Percentiles rank a stretch among this genome's conserved stretches.
phyloP scores from a whole-genome alignment of 2,797 vertebrate genomes.

The Sebastes trivittatus region DNA sequence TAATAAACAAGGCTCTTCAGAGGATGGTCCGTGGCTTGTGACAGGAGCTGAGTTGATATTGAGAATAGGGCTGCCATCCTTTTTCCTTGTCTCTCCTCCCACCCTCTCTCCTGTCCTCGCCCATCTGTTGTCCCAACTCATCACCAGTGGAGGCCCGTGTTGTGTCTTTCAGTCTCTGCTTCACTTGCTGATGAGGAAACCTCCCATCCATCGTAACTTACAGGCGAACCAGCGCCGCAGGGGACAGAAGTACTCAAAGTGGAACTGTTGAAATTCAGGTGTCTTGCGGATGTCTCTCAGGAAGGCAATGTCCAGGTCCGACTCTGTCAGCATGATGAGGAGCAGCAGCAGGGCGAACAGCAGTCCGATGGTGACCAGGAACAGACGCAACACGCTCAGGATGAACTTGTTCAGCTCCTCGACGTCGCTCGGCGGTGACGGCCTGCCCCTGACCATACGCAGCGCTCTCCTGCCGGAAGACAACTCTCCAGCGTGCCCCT shows the following conservation, averaged over 20 bases:
- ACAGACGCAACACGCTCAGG: conserved; percentile 92
- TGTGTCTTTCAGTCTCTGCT: conserved; percentile 13
- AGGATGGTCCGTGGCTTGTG: conserved; percentile 56
- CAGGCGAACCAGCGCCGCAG: conserved; percentile 97
- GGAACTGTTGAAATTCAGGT: conserved; percentile 98
- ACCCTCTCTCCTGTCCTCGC: neutral
- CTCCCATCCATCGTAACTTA: conserved; percentile 91
- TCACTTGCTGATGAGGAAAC: conserved; percentile 87
- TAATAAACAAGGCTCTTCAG: conserved; percentile 44
- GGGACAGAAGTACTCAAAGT: conserved; percentile 98
- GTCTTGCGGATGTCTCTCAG: conserved; percentile 97
- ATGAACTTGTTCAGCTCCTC: conserved; percentile 95
- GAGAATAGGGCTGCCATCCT: conserved; percentile 54
- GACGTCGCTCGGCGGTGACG: conserved; percentile 84
- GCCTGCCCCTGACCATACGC: conserved; percentile 86
- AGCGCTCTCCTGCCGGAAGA: conserved; percentile 80
- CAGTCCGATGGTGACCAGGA: conserved; percentile 94
- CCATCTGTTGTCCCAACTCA: conserved; percentile 5
- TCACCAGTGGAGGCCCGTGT: conserved; percentile 24
- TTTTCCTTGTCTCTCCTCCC: neutral
- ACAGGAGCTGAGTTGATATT: conserved; percentile 62
- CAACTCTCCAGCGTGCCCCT: conserved; percentile 49
- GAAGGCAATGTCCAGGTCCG: conserved; percentile 97
- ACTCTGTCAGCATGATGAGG: conserved; percentile 96
- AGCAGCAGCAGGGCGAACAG: conserved; percentile 95